These are phyloP conservation scores for Gymnothorax javanicus DNA, from an alignment of 2,797 vertebrate genomes.

Conservation along the genomic window DNA sequence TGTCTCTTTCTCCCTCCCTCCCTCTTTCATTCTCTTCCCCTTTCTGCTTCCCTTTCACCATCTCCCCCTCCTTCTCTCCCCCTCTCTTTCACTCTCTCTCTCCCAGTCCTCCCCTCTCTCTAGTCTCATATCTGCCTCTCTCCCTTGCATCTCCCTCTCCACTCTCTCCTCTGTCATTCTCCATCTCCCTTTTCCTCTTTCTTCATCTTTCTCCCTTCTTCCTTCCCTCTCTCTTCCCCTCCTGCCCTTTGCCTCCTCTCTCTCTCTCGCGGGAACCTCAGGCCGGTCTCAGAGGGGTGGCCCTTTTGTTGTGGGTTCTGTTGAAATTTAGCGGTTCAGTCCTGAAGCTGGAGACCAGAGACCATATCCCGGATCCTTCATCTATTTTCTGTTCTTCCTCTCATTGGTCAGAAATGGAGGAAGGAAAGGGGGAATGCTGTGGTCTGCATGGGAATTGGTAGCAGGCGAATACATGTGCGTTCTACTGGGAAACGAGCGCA, in stretches of 20 bases:
- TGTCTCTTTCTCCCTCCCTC: neutral
- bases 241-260: neutral
- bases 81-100: neutral
- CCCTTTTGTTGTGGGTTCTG: slow-evolving; percentile 1
- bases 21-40: neutral
- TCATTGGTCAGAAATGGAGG: neutral
- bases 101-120: too few relatives aligned
- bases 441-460: neutral
- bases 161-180: too few relatives aligned
- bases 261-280: neutral
- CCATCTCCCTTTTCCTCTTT: too few relatives aligned
- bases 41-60: neutral
- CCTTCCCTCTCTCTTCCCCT: too few relatives aligned
- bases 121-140: neutral
- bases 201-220: neutral
- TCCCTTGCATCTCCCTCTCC: neutral
- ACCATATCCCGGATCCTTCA: neutral
- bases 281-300: neutral
- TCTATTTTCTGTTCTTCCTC: neutral
- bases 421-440: neutral
- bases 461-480: neutral
- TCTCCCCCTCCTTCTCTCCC: neutral
- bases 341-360: neutral
- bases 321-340: neutral
- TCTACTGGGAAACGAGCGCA: too few relatives aligned